Conservation (phyloP, 2,797 vertebrate genomes). For the Psittacula echo region DNA sequence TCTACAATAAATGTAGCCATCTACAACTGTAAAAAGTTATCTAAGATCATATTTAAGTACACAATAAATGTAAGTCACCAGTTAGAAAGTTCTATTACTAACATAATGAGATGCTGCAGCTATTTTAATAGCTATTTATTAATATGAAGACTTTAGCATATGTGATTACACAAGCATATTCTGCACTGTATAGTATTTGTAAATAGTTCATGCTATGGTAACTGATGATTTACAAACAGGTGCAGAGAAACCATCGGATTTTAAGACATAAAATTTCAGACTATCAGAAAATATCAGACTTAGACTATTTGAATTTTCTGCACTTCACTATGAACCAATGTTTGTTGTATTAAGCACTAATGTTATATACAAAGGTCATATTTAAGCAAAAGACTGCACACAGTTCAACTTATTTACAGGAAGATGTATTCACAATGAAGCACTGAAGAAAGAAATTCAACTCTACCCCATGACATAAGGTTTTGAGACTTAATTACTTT, state of each 20-base stretch:
- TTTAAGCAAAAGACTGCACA: neutral
- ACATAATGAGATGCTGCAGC: neutral
- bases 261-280: neutral
- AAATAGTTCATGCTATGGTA: neutral
- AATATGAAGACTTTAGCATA: neutral
- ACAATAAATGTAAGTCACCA: neutral
- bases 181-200: neutral
- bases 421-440: neutral
- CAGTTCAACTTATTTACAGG: neutral
- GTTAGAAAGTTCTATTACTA: neutral
- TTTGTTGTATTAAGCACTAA: neutral
- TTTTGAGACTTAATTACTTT: neutral
- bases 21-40: neutral
- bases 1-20: neutral
- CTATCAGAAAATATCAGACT: neutral
- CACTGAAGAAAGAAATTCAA: neutral
- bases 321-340: neutral
- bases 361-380: neutral
- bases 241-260: neutral
- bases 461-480: neutral
- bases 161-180: neutral
- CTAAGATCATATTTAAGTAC: neutral
- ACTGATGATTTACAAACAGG: neutral
- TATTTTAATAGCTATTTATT: neutral
- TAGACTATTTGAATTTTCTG: neutral